Base-by-base conservation (phyloP, 2,888 invertebrate species). In the Torymus tubicola region DNA sequence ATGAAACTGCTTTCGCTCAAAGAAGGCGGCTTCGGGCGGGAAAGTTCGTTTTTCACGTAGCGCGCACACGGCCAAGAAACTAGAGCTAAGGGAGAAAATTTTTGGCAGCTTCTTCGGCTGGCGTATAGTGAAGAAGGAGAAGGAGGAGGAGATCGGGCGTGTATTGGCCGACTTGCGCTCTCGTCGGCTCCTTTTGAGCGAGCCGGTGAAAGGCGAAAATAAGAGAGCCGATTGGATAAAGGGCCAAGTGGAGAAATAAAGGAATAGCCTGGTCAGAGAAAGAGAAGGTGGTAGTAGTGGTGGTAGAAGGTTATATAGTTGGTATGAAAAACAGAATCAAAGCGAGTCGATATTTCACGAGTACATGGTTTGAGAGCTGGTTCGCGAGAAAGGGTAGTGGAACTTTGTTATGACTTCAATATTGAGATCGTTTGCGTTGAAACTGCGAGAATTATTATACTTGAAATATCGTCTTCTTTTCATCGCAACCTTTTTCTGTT, bases 91-190 rank as follows among this genome's bases (percentile, higher is more conserved):
- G 61, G 53, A 55, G 14, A n/a, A 61, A 53, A 68, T 76, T 75
- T 76, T 76, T 76, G 76, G 76, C 76, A 76, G 69, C 57, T 57
- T 50, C 73, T 64, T 74, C 53, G n/a, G n/a, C 61, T 65, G n/a
- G 13, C 24, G 42, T 58, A 21, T 21, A 21, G 21, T 21, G 21
- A 21, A 21, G 21, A 21, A 21, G 21, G 21, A 21, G 21, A 2
- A 21, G 21, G 58, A n/a, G 42, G 55, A 24, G 13, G n/a, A 50
- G 31, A 16, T 18, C 21, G 18, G 53, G 13, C 52, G 64, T 21
- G 53, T 70, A 69, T 77, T 63, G 77, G 76, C 69, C 52, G 64
- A 52, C 42, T 61, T 63, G 31, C 42, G 8, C 5, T 5, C 42
- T 42, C 42, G 42, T 42, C 42, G 42, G 16, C 21, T 69, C 70